Conservation (phyloP, 2,113 vertebrate species). For the Sylvilagus bachmani region DNA sequence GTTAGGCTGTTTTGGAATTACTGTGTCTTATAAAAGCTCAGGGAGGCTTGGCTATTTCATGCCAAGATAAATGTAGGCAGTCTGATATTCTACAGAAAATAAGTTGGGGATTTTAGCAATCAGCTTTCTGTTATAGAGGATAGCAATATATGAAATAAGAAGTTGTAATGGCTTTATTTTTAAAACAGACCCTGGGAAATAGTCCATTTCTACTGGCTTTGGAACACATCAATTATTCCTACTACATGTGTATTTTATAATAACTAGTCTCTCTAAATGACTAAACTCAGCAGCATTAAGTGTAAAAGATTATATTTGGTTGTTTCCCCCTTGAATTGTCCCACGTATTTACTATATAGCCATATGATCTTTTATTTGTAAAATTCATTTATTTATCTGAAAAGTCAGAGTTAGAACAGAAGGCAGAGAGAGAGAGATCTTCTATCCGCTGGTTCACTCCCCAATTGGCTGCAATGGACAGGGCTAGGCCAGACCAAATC, state of each 20-base stretch:
- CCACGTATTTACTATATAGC: background rate
- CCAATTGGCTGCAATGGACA: no score
- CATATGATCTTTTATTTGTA: background rate
- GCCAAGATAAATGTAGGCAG: background rate
- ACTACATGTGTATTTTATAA: slow-evolving; percentile 31
- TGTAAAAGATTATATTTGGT: slow-evolving; percentile 20
- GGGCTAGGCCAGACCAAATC: no score
- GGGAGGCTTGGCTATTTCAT: background rate
- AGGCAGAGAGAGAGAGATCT: no score
- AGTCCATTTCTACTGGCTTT: background rate
- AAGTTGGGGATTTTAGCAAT: slow-evolving; percentile 36
- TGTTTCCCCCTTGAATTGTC: slow-evolving; percentile 49
- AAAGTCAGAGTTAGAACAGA: no score
- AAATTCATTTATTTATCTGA: no score
- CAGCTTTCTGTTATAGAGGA: background rate
- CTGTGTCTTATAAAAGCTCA: background rate
- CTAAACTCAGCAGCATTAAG: background rate
- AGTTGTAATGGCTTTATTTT: slow-evolving; percentile 32
- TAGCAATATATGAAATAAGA: slow-evolving; percentile 43
- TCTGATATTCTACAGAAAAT: slow-evolving; percentile 43
- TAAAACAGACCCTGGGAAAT: slow-evolving; percentile 15
- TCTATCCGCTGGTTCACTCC: no score
- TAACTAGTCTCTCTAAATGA: slow-evolving; percentile 3
- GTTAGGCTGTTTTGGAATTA: slow-evolving; percentile 8
- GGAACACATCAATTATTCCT: background rate